Base-by-base conservation (phyloP, 2,888 invertebrate species). In the Opisthograptis luteolata region DNA sequence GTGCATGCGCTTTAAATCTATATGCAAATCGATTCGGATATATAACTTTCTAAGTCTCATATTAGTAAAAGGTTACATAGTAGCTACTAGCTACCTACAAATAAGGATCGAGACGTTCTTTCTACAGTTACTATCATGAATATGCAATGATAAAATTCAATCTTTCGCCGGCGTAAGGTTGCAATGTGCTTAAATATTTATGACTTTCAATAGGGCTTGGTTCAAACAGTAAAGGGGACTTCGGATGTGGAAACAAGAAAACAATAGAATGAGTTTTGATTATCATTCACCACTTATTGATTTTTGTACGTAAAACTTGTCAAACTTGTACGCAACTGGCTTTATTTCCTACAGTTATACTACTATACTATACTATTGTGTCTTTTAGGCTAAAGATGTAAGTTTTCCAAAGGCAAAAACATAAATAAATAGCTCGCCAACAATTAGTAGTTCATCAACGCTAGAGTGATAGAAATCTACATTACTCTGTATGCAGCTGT, bases 51-150 rank as follows among this genome's bases (percentile, higher is more conserved):
- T 40, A 50, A 30, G 39, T n/a, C 40, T 27, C 27, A 43, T 37
- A 53, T 53, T 55, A 44, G 37, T 25, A n/a, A n/a, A n/a, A n/a
- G n/a, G n/a, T n/a, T n/a, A n/a, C n/a, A n/a, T n/a, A n/a, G n/a
- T n/a, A n/a, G n/a, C n/a, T n/a, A n/a, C n/a, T n/a, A n/a, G n/a
- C n/a, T 36, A 10, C 42, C n/a, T 32, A 25, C 24, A 12, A 40
- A 49, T 55, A 55, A 58, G 55, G 52, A 51, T 25, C 44, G 42
- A 20, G 40, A 44, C 36, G 41, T 36, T 41, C 40, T 43, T 53
- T 34, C 35, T 41, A 58, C 20, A 47, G 30, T 24, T 39, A 44
- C 17, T 20, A 24, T 51, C 37, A 46, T 48, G 42, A 50, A 59
- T 56, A 53, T 49, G 31, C 51, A 56, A 46, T 36, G 27, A 41